phyloP scores from a whole-genome alignment of 2,113 vertebrate genomes.

The Cyphomyrus plagiostoma region DNA sequence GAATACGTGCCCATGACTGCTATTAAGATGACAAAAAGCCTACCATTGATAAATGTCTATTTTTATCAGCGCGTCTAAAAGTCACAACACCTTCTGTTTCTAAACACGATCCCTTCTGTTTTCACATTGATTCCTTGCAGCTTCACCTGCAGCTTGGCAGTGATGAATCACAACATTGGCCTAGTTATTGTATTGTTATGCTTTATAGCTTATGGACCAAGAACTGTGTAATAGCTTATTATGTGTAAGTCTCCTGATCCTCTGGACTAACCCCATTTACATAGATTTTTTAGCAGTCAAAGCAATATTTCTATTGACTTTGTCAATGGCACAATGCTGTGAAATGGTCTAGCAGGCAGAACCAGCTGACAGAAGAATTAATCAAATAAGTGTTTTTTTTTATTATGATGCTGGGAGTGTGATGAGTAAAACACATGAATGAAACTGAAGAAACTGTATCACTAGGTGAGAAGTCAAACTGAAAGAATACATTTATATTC shows the following conservation, averaged over 20 bases:
- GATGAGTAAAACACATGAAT: neutral
- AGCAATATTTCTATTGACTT: neutral
- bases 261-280: neutral
- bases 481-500: neutral
- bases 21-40: neutral
- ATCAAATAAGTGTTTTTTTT: neutral
- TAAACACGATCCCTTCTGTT: neutral
- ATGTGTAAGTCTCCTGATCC: neutral
- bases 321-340: neutral
- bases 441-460: neutral
- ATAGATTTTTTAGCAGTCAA: neutral
- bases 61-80: neutral
- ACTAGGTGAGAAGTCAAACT: neutral
- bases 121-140: neutral
- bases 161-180: constrained; percentile 37
- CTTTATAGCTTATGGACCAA: neutral
- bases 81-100: neutral
- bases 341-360: neutral
- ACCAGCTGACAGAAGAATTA: neutral
- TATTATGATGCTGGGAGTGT: neutral
- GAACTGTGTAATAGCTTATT: neutral
- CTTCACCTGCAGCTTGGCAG: constrained; percentile 20
- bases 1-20: neutral
- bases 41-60: neutral
- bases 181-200: constrained; percentile 22